These are phyloP conservation scores for Nemoura dubitans DNA, from an alignment of 2,888 invertebrate species.

Conservation along the genomic window DNA sequence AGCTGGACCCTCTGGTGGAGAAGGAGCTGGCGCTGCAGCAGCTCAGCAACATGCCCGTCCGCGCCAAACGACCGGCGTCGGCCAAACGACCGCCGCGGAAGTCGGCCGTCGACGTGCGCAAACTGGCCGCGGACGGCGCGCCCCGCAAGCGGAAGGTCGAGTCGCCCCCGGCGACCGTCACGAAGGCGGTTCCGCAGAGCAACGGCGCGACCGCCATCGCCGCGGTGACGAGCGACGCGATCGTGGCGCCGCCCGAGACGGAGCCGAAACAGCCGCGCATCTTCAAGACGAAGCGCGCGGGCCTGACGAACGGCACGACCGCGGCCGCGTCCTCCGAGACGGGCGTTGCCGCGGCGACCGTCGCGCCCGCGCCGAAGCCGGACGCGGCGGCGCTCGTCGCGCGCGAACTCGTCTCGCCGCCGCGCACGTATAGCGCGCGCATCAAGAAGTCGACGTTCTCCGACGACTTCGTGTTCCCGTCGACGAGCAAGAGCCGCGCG, in stretches of 20 bases:
- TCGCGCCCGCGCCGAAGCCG: not conserved
- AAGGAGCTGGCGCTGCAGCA: constrained; percentile 67
- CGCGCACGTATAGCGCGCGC: constrained; percentile 25
- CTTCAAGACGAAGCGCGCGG: constrained; percentile 13
- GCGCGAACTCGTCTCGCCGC: constrained; percentile 3
- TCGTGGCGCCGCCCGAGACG: not conserved
- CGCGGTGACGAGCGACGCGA: not conserved
- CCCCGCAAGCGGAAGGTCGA: constrained; percentile 24
- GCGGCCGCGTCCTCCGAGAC: not conserved
- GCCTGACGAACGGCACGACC: not conserved
- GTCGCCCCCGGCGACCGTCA: not conserved
- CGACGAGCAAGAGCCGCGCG: constrained; percentile 33
- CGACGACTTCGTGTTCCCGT: constrained; percentile 27
- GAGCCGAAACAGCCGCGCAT: constrained; percentile 13
- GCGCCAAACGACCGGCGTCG: not conserved
- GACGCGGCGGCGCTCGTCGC: not conserved
- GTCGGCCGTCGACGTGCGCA: not conserved
- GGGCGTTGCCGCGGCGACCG: not conserved
- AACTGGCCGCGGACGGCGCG: too few relatives aligned
- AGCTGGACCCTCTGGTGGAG: constrained; percentile 61
- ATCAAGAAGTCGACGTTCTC: constrained; percentile 29
- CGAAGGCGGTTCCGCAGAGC: constrained; percentile 7
- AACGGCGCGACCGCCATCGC: not conserved
- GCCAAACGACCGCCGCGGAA: not conserved
- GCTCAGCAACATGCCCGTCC: constrained; percentile 54